Base-by-base conservation (phyloP, 2,113 vertebrate genomes). In the Ictalurus punctatus region DNA sequence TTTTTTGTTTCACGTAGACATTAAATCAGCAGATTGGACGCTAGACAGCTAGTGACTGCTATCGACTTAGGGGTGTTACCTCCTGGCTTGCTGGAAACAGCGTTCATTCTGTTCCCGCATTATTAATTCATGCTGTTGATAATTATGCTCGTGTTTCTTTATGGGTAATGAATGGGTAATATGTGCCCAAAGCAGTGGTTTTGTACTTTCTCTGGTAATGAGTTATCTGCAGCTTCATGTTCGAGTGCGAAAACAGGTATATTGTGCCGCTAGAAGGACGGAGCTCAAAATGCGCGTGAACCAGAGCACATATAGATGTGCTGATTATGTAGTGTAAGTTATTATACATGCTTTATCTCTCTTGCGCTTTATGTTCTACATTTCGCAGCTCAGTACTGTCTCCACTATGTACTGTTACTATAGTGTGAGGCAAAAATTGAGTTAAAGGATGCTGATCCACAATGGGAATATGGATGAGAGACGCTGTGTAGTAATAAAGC, bases 91-190 rank as follows among this genome's bases (percentile, higher is more conserved):
- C 73, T 44, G 76, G 63, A 87, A 80, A 85, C 25, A 23, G 14
- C n/a, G 8, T 84, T 83, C 17, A 59, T 82, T 82, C 79, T 56
- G 48, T 44, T 78, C 65, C 59, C 58, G 40, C 13, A 84, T 90
- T 83, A 89, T 80, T 87, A 61, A 87, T 84, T 85, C 87, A 86
- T 87, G 79, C 54, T 63, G 71, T n/a, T n/a, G 81, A 84, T 86
- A 76, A 79, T 86, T 65, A 79, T 78, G 58, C 44, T 80, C 14
- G 8, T 86, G 87, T 89, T 87, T 89, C 85, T 90, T 82, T 90
- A 87, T 58, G 44, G 44, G 44, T 7, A 48, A 87, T 58, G 73
- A 76, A 71, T 71, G 14, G 44, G 16, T 82, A 83, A 88, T 83
- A 59, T 52, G 21, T 48, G 52, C 69, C 54, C 63, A 27, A 56